Evolutionary conservation across 2,888 invertebrate species (phyloP).

Genomic region (Lasioglossum calceatum): DNA sequence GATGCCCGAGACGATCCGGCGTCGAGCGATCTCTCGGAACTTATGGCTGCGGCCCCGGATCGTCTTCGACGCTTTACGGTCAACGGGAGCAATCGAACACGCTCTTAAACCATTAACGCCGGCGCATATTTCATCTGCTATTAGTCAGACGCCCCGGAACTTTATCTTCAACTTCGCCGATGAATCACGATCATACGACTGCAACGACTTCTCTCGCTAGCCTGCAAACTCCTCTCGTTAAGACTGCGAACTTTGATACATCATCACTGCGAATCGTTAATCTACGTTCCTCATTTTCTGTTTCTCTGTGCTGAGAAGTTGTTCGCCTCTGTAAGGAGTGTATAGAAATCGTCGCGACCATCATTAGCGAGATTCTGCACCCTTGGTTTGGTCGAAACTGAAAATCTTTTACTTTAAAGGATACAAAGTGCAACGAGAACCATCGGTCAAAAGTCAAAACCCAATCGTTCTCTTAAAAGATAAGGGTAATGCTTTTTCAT

Average conservation of each 20-base stretch:
- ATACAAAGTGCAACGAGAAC: too few species aligned
- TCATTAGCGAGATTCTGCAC: too few species aligned
- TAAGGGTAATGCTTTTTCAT: too few species aligned
- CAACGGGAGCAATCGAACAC: neutral
- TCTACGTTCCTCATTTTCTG: neutral
- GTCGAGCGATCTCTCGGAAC: conserved; percentile 49
- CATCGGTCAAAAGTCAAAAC: too few species aligned
- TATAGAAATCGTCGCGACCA: too few species aligned
- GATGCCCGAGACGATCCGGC: conserved; percentile 47
- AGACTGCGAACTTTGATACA: neutral
- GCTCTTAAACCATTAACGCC: conserved; percentile 1
- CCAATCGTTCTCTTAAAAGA: too few species aligned
- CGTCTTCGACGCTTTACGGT: neutral
- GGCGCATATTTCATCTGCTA: neutral
- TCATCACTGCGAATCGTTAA: neutral
- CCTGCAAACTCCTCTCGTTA: neutral
- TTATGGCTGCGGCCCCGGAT: conserved; percentile 30
- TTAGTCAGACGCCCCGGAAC: neutral
- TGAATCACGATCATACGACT: neutral
- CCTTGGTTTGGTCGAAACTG: too few species aligned
- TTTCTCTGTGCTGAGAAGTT: neutral
- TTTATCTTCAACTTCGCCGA: neutral
- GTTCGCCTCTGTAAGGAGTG: too few species aligned
- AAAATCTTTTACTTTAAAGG: too few species aligned
- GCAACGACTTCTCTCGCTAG: neutral